phyloP scores from a whole-genome alignment of 2,113 vertebrate genomes.

The Microtus richardsoni region DNA sequence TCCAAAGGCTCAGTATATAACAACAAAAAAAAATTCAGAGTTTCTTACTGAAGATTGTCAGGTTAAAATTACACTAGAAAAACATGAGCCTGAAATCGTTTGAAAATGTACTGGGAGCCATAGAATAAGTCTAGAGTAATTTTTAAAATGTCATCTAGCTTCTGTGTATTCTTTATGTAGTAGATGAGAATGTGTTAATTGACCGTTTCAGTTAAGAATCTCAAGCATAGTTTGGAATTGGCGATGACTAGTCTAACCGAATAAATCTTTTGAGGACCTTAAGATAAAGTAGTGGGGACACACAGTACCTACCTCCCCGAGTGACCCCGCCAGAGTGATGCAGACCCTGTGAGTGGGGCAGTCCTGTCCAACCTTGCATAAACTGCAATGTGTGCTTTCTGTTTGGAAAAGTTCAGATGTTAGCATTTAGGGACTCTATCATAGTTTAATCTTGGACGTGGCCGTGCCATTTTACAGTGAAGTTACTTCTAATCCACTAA shows the following conservation, averaged over 20 bases:
- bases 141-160: background rate
- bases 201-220: background rate
- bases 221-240: background rate
- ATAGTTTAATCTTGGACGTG: background rate
- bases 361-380: background rate
- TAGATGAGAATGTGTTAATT: background rate
- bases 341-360: background rate
- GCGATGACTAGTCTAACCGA: background rate
- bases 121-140: background rate
- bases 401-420: background rate
- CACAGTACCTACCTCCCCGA: background rate
- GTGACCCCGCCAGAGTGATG: fast-evolving
- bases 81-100: background rate
- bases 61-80: conserved; percentile 31
- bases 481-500: background rate
- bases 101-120: background rate
- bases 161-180: background rate
- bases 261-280: background rate
- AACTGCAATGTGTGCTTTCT: background rate
- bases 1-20: background rate
- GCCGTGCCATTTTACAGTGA: background rate
- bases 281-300: background rate
- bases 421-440: background rate
- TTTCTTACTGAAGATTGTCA: background rate
- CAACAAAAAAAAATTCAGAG: background rate